Percentiles rank a stretch among this genome's conserved stretches.
Conservation (phyloP, 2,888 invertebrate species). For the Amorpha juglandis region DNA sequence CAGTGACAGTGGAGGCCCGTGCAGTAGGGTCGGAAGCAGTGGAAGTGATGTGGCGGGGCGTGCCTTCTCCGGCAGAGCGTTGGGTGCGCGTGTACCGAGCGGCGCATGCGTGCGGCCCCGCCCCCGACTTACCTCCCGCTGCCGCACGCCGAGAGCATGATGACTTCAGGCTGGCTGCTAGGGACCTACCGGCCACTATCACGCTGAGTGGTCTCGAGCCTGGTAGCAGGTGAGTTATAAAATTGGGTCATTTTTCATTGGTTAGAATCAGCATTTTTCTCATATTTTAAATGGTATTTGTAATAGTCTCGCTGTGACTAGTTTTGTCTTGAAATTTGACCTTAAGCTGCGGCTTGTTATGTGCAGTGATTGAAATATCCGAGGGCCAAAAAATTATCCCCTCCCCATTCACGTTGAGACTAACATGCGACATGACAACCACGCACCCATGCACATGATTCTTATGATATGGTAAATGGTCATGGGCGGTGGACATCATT, state of each 20-base stretch:
- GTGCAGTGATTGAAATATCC: too few relatives aligned
- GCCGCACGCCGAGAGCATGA: slow-evolving; percentile 60
- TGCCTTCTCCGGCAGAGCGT: slow-evolving; percentile 94
- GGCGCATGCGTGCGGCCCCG: slow-evolving; percentile 82
- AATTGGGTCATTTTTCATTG: neutral
- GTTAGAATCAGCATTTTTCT: too few relatives aligned
- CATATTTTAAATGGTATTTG: too few relatives aligned
- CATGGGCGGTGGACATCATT: too few relatives aligned
- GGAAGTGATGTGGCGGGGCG: slow-evolving; percentile 92
- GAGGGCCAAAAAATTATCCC: too few relatives aligned
- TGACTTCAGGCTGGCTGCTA: slow-evolving; percentile 68
- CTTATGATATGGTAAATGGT: too few relatives aligned
- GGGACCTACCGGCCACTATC: slow-evolving; percentile 67
- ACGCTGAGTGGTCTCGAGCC: slow-evolving; percentile 75
- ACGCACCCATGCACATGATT: too few relatives aligned
- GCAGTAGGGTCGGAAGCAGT: slow-evolving; percentile 90
- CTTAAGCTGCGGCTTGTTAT: too few relatives aligned
- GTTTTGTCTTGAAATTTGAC: too few relatives aligned
- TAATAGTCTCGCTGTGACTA: too few relatives aligned
- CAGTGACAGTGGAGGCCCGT: slow-evolving; percentile 89
- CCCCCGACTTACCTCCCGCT: slow-evolving; percentile 51
- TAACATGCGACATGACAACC: too few relatives aligned
- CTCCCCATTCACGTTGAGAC: too few relatives aligned
- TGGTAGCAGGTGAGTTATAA: slow-evolving; percentile 81
- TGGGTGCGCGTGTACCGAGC: slow-evolving; percentile 95